These are phyloP conservation scores for Lepus oiostolus DNA, from an alignment of 2,797 vertebrate species.

Conservation along the genomic window DNA sequence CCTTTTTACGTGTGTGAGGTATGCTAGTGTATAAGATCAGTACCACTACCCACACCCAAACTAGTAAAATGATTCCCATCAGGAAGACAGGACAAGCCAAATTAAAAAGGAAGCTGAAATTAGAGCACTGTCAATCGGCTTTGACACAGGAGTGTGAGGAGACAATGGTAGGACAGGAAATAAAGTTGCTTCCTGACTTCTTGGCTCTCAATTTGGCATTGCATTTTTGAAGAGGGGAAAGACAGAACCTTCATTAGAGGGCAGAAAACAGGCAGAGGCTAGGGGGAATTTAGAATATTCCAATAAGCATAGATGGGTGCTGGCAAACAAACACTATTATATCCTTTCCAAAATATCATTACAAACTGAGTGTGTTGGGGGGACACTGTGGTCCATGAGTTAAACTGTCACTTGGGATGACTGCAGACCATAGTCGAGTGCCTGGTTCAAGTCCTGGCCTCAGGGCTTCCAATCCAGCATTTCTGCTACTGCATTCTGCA, in stretches of 20 bases:
- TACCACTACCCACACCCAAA: not conserved
- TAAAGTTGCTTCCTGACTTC: slow-evolving; percentile 67
- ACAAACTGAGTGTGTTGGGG: too few relatives aligned
- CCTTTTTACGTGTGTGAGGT: not conserved
- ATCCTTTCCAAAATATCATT: slow-evolving; percentile 65
- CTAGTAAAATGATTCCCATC: slow-evolving; percentile 38
- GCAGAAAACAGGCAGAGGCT: slow-evolving; percentile 64
- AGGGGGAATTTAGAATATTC: slow-evolving; percentile 69
- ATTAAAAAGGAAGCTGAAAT: slow-evolving; percentile 28
- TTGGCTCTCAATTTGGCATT: slow-evolving; percentile 59
- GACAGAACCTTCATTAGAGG: slow-evolving; percentile 52
- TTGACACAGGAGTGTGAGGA: not conserved
- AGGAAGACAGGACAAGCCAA: slow-evolving; percentile 26
- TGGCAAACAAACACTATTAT: slow-evolving; percentile 51
- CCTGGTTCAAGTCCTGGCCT: too few relatives aligned
- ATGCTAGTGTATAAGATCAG: not conserved
- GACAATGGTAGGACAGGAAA: not conserved
- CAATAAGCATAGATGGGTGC: slow-evolving; percentile 76
- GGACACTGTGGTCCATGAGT: too few relatives aligned
- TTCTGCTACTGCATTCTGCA: too few relatives aligned
- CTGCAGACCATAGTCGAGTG: too few relatives aligned
- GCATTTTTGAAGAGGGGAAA: slow-evolving; percentile 68
- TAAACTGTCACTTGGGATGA: too few relatives aligned
- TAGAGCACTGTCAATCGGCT: not conserved
- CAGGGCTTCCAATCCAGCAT: too few relatives aligned